phyloP scores from a whole-genome alignment of 2,888 invertebrate species.

The Agrotis exclamationis region DNA sequence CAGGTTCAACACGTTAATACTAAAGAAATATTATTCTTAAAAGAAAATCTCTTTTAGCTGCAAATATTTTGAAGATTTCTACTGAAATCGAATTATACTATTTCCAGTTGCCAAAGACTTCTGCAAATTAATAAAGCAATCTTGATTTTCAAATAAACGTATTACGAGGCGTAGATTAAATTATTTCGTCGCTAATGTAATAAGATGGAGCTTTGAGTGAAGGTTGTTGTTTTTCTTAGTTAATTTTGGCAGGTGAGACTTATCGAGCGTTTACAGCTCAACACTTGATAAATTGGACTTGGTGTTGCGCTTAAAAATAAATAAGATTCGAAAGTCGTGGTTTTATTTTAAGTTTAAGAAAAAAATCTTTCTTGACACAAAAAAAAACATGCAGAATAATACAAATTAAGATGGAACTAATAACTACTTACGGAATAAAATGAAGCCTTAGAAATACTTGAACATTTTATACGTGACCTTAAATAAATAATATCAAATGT shows the following conservation, averaged over 20 bases:
- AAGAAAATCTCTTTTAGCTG: background rate
- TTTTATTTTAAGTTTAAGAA: no score
- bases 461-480: background rate
- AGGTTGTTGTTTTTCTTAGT: constrained; percentile 25
- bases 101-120: constrained; percentile 29
- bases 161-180: constrained; percentile 23
- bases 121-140: constrained; percentile 46
- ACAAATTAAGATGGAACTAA: background rate
- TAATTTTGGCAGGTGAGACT: background rate
- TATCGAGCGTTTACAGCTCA: background rate
- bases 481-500: no score
- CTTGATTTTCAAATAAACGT: constrained; percentile 40
- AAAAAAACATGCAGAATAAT: no score
- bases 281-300: background rate
- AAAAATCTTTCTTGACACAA: no score
- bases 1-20: background rate
- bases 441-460: background rate
- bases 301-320: background rate
- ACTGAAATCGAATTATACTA: constrained; percentile 1
- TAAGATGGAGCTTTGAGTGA: constrained; percentile 11
- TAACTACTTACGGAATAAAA: background rate
- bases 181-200: constrained; percentile 27
- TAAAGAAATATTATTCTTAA: constrained; percentile 19
- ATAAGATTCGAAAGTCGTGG: background rate
- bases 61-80: constrained; percentile 10